A percentile compares a stretch with the other conserved stretches of the same genome.
phyloP scores from a whole-genome alignment of 1,140 invertebrate genomes.

The Periplaneta americana region DNA sequence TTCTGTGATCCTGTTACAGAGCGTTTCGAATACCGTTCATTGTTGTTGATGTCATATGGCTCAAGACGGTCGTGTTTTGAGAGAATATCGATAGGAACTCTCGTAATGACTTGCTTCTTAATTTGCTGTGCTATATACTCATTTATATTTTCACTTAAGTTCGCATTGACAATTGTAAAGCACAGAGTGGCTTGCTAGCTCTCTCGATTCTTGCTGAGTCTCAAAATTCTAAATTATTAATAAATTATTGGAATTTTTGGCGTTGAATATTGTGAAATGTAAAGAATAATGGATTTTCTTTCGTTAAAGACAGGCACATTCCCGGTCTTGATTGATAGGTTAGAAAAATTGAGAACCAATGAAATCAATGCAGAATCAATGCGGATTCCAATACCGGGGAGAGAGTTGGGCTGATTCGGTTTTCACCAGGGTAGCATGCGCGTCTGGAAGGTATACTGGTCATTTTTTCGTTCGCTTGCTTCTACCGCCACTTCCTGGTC shows the following conservation, averaged over 20 bases:
- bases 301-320: background rate
- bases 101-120: no score
- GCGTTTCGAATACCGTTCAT: constrained; percentile 8
- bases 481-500: no score
- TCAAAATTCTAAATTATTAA: no score
- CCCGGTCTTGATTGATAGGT: background rate
- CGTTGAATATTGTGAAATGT: no score
- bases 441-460: background rate
- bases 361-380: constrained; percentile 9
- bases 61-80: no score
- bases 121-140: background rate
- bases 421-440: background rate
- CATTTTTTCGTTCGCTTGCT: background rate
- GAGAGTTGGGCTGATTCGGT: constrained; percentile 1
- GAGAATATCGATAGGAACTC: no score
- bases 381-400: background rate
- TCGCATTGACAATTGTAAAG: background rate
- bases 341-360: background rate
- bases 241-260: no score
- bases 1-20: background rate
- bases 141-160: background rate
- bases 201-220: no score
- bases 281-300: background rate
- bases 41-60: background rate
- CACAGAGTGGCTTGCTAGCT: no score